Base-by-base conservation (phyloP, 2,797 vertebrate genomes). In the Mergus octosetaceus region DNA sequence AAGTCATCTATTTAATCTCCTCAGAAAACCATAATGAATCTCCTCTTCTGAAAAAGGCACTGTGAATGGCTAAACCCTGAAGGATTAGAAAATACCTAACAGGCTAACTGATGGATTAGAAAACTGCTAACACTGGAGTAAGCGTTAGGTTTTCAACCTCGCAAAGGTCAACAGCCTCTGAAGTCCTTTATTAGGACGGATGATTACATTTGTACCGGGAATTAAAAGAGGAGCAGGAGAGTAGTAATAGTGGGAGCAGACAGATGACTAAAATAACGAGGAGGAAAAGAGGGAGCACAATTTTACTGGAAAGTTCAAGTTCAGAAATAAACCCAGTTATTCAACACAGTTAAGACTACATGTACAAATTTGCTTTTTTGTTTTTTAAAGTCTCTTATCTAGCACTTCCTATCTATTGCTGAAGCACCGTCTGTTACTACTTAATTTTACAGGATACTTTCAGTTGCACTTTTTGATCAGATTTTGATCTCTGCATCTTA, bases 41-140 rank as follows among this genome's bases (percentile, higher is more conserved):
- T 90, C 82, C 61, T 16, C 45, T 85, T 72, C 78, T 51, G 79
- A 95, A 93, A 89, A 90, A 95, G 27, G 51, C 7, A 6, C 11
- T 58, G 49, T 11, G 38, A 85, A 49, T 18, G 28, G 56, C 28
- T 58, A 53, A 82, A 57, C 11, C 49, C 5, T 0, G 0, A n/a
- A 10, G 49, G 49, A 25, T 57, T 69, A 74, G 27, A 78, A 83
- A 74, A 82, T 10, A 43, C 57, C 32, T 32, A 75, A 4, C 13
- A 68, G 49, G 38, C 47, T 89, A 25, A 49, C 5, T 0, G 0
- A 28, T 12, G 39, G 49, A 22, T 57, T 75, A 74, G 27, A 82
- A 83, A 76, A 80, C 10, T n/a, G 62, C 32, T 36, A 75, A 4
- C 15, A 65, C 47, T 57, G 54, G 39, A 68, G 11, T 39, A 27